phyloP scores from a whole-genome alignment of 2,888 invertebrate species.

The Pyralis farinalis region DNA sequence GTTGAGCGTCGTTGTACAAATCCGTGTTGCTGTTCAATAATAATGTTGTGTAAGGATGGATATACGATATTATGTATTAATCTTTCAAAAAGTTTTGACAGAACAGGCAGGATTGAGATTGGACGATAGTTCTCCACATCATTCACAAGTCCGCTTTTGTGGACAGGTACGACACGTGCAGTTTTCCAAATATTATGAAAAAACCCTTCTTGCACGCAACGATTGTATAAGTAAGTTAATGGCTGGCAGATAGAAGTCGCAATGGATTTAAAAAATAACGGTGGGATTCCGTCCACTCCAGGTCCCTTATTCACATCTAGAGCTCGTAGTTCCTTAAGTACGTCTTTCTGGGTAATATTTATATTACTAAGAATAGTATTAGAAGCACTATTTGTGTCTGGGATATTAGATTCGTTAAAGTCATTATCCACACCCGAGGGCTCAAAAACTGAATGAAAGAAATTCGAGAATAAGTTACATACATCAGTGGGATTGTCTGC shows the following conservation, averaged over 20 bases:
- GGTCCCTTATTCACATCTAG: not conserved
- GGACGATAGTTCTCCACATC: conserved; percentile 1
- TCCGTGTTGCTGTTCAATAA: conserved; percentile 7
- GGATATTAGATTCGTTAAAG: not conserved
- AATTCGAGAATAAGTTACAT: not conserved
- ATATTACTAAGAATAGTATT: not conserved
- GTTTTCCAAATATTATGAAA: conserved; percentile 3
- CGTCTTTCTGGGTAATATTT: not conserved
- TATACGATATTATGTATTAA: conserved; percentile 7
- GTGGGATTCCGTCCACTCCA: not conserved
- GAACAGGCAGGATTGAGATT: conserved; percentile 1
- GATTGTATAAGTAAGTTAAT: not conserved
- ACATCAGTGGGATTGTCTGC: not conserved
- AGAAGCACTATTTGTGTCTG: not conserved
- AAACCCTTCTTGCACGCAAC: not conserved
- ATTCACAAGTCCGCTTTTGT: not conserved
- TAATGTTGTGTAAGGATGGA: conserved; percentile 1
- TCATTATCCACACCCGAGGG: not conserved
- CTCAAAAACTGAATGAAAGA: not conserved
- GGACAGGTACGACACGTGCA: not conserved
- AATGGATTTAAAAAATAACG: not conserved
- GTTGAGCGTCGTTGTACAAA: conserved; percentile 4
- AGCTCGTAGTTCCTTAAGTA: not conserved
- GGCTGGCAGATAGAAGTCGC: not conserved
- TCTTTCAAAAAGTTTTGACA: conserved; percentile 7